These are phyloP conservation scores for Rhodeus uyekii DNA, from an alignment of 2,797 vertebrate genomes.

Conservation along the genomic window DNA sequence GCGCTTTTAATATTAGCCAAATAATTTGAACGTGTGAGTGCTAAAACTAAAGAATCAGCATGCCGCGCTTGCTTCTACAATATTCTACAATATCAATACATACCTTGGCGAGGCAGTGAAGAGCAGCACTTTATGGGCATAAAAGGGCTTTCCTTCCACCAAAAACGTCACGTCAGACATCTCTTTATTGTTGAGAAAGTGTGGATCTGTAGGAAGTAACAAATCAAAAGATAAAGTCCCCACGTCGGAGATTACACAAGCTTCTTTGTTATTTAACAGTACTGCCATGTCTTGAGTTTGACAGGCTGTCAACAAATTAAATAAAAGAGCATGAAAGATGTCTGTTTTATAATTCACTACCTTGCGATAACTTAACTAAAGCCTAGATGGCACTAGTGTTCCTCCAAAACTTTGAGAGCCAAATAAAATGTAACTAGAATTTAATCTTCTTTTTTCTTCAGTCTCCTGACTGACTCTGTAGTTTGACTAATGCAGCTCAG, in stretches of 20 bases:
- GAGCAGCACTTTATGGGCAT: conserved; percentile 82
- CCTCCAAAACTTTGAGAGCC: conserved; percentile 9
- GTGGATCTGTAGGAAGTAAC: conserved; percentile 70
- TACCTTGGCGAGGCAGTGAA: conserved; percentile 80
- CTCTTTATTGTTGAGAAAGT: conserved; percentile 83
- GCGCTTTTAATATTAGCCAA: not conserved
- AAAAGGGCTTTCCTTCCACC: conserved; percentile 83
- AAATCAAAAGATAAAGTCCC: conserved; percentile 9
- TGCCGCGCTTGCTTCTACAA: not conserved
- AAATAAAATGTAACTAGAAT: not conserved
- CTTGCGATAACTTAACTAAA: not conserved
- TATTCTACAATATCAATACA: conserved; percentile 7
- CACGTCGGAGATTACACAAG: not conserved
- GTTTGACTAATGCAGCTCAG: not conserved
- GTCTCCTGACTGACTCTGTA: not conserved
- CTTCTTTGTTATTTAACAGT: not conserved
- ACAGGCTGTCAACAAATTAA: not conserved
- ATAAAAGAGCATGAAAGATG: not conserved
- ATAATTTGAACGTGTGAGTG: not conserved
- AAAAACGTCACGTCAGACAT: conserved; percentile 84
- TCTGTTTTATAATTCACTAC: not conserved
- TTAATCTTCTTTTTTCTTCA: not conserved
- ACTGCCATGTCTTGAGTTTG: not conserved
- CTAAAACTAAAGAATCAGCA: not conserved
- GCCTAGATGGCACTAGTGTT: conserved; percentile 51